phyloP scores from a whole-genome alignment of 92 coral and sea anemone species.

The Pocillopora meandrina region DNA sequence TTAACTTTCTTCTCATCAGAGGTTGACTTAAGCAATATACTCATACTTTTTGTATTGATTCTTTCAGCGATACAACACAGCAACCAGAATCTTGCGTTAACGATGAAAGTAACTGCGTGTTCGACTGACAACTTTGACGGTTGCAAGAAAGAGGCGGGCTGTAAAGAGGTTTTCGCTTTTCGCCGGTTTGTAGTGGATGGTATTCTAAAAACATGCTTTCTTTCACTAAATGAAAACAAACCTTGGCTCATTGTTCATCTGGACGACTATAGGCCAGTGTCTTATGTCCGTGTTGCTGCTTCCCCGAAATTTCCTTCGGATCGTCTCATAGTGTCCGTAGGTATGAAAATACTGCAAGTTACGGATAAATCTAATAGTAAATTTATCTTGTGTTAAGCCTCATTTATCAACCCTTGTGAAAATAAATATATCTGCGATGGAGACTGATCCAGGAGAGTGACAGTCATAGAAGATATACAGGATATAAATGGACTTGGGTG shows the following conservation, averaged over 20 bases:
- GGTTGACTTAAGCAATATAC: too few relatives aligned
- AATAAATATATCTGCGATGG: too few relatives aligned
- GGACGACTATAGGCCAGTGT: neutral
- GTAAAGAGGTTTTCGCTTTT: neutral
- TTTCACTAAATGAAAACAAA: slow-evolving; percentile 7
- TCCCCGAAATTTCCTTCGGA: neutral
- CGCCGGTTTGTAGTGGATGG: slow-evolving; percentile 20
- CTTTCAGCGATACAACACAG: slow-evolving; percentile 7
- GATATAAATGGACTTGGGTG: too few relatives aligned
- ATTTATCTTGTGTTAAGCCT: too few relatives aligned
- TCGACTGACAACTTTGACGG: slow-evolving; percentile 27
- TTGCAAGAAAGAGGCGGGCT: neutral
- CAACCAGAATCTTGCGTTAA: slow-evolving; percentile 20
- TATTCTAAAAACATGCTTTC: neutral
- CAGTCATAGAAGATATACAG: too few relatives aligned
- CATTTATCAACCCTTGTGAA: too few relatives aligned
- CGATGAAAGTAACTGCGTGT: slow-evolving; percentile 11
- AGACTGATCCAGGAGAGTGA: too few relatives aligned
- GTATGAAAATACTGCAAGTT: neutral
- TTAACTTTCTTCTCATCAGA: too few relatives aligned
- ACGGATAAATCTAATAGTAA: too few relatives aligned
- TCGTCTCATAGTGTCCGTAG: neutral
- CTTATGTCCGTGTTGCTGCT: neutral
- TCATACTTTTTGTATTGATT: too few relatives aligned
- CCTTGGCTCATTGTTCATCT: slow-evolving; percentile 32